These are phyloP conservation scores for Hartigia nigra DNA, from an alignment of 2,888 invertebrate genomes.

Conservation along the genomic window DNA sequence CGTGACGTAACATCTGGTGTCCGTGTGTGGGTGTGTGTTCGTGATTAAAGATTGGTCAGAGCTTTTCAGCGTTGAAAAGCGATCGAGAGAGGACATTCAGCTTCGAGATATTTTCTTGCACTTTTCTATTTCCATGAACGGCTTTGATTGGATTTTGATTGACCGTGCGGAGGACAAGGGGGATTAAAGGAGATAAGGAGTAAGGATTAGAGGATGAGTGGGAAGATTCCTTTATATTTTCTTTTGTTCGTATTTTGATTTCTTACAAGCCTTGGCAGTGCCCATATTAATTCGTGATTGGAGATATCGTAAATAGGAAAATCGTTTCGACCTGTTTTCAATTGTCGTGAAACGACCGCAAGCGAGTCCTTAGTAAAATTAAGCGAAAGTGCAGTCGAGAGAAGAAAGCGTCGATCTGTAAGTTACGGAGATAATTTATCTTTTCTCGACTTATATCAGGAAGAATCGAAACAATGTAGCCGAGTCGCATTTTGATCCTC, in stretches of 20 bases:
- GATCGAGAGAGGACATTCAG: neutral
- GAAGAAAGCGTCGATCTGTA: neutral
- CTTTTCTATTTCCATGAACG: constrained; percentile 11
- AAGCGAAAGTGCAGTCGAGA: neutral
- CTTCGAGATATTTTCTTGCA: constrained; percentile 7
- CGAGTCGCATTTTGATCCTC: neutral
- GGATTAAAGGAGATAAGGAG: too few species aligned
- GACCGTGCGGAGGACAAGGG: constrained; percentile 29
- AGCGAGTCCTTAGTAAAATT: neutral
- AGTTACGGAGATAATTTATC: neutral
- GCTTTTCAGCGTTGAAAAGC: constrained; percentile 2
- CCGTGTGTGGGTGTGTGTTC: constrained; percentile 26
- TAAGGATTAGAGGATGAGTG: neutral
- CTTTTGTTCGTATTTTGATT: constrained; percentile 35
- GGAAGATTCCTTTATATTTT: neutral
- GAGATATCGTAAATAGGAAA: constrained; percentile 7
- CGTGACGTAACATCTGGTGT: constrained; percentile 36
- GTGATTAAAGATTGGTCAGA: constrained; percentile 19
- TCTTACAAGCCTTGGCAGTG: constrained; percentile 58
- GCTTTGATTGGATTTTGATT: constrained; percentile 44
- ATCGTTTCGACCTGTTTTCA: neutral
- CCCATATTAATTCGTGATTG: constrained; percentile 49
- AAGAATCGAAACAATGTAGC: neutral
- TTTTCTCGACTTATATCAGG: neutral
- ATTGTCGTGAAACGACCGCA: neutral